Percentiles rank a stretch among this genome's conserved stretches.
These are phyloP conservation scores for Bradypus variegatus DNA, from an alignment of 2,797 vertebrate species.

Conservation along the genomic window DNA sequence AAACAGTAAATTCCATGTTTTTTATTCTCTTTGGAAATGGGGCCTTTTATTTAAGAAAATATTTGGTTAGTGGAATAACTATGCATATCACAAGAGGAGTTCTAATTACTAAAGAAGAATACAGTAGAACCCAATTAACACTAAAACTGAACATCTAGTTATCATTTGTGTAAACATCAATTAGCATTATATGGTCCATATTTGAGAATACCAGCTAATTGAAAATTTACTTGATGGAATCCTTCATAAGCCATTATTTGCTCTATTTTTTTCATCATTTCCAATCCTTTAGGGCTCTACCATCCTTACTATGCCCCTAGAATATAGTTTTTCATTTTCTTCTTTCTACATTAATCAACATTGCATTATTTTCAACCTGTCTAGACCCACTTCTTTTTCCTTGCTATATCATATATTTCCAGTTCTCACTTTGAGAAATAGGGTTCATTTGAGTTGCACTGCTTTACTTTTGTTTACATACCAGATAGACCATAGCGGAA, in stretches of 20 bases:
- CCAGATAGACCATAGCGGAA: background rate
- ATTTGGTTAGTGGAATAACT: slow-evolving; percentile 4
- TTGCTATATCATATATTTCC: background rate
- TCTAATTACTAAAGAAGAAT: slow-evolving; percentile 20
- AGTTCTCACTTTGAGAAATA: slow-evolving; percentile 15
- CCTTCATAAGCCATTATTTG: background rate
- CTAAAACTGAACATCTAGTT: background rate
- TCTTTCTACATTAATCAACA: background rate
- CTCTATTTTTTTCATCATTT: slow-evolving; percentile 4
- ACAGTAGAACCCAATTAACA: background rate
- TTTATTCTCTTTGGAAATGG: background rate
- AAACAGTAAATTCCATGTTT: background rate
- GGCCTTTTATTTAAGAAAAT: background rate
- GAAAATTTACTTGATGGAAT: slow-evolving; percentile 26
- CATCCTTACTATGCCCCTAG: background rate
- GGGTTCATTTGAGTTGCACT: slow-evolving; percentile 1
- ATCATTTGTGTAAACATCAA: background rate
- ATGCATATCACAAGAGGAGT: background rate
- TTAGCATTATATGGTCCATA: background rate
- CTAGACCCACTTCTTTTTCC: background rate
- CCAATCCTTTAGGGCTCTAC: background rate
- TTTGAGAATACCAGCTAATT: slow-evolving; percentile 23
- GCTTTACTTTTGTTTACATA: background rate
- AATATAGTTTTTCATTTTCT: background rate
- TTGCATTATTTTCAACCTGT: background rate